Percentiles rank a stretch among this genome's conserved stretches.
Conservation (phyloP, 2,797 vertebrate genomes). For the Scolopax bukidnonensis region DNA sequence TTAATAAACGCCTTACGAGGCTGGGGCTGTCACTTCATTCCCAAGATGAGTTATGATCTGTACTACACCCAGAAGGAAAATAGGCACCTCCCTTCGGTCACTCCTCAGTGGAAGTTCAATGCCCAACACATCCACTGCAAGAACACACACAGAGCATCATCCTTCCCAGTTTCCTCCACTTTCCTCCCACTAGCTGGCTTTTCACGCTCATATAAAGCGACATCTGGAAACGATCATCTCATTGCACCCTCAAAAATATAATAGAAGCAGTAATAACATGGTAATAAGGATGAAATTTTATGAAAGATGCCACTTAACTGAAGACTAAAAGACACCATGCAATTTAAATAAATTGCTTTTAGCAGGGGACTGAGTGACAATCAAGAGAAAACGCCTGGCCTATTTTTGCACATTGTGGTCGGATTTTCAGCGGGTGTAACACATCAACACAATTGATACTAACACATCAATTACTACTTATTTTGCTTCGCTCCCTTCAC, state of each 20-base stretch:
- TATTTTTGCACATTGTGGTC: not conserved
- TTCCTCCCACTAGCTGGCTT: constrained; percentile 1
- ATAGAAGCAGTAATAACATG: constrained; percentile 44
- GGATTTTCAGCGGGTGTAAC: not conserved
- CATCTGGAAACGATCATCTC: constrained; percentile 51
- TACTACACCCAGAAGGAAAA: not conserved
- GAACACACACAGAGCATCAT: not conserved
- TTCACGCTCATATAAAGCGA: constrained; percentile 4
- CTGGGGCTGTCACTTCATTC: not conserved
- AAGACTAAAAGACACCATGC: constrained; percentile 34
- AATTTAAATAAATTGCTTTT: constrained; percentile 57
- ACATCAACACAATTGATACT: not conserved
- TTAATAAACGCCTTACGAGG: not conserved
- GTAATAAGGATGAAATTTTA: constrained; percentile 17
- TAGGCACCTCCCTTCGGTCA: not conserved
- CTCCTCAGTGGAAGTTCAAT: not conserved
- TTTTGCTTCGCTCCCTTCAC: not conserved
- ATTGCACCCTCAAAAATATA: not conserved
- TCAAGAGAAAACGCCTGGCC: not conserved
- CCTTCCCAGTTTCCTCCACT: not conserved
- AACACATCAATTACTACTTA: not conserved
- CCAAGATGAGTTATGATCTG: not conserved
- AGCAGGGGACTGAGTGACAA: not conserved
- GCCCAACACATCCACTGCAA: not conserved
- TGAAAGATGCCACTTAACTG: constrained; percentile 60